Conservation (phyloP, 2,113 vertebrate species). For the Sturnira hondurensis region DNA sequence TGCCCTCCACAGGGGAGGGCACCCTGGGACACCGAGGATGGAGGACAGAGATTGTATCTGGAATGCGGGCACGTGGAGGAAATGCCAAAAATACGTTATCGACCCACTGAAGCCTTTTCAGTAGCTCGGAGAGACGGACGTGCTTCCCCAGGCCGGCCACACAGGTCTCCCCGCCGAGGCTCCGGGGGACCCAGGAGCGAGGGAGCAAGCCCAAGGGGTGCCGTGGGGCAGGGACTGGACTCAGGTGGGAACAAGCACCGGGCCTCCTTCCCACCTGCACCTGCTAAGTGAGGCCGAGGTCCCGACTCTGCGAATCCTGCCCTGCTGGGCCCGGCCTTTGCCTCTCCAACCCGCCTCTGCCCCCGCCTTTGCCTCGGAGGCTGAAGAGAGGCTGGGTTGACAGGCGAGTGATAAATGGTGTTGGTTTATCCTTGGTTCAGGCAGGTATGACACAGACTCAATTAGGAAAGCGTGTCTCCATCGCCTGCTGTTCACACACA, state of each 20-base stretch:
- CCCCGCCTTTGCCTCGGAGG: not conserved
- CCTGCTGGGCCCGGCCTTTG: not conserved
- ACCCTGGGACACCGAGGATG: not conserved
- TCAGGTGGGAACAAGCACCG: not conserved
- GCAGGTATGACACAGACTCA: not conserved
- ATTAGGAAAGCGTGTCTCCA: not conserved
- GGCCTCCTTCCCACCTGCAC: not conserved
- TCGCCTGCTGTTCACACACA: not conserved
- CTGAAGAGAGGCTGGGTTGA: not conserved
- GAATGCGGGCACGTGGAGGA: no score
- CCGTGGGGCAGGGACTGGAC: not conserved
- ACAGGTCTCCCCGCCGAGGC: not conserved
- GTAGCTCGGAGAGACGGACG: not conserved
- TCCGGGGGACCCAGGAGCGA: not conserved
- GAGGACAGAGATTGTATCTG: no score
- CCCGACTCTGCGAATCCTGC: no score
- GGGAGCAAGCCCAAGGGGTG: no score
- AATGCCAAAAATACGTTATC: fast-evolving
- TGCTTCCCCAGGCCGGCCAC: fast-evolving
- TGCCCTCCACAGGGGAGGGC: not conserved
- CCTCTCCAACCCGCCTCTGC: not conserved
- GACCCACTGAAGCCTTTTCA: not conserved
- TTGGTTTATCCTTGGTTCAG: not conserved
- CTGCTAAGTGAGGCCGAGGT: not conserved
- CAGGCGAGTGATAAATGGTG: not conserved